Conservation (phyloP, 2,113 vertebrate genomes). For the Tympanuchus pallidicinctus region DNA sequence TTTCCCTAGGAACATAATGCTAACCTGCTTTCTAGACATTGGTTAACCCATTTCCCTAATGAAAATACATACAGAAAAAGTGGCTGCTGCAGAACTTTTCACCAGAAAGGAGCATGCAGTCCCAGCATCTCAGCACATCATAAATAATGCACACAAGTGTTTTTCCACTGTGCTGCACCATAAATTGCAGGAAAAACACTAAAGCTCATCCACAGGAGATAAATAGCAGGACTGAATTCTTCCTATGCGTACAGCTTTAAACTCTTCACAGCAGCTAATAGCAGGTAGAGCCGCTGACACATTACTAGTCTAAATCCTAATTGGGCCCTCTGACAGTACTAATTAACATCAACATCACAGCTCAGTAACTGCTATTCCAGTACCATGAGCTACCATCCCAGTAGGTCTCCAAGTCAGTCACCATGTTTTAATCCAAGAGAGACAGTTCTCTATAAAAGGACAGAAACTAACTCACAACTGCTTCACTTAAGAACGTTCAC, state of each 20-base stretch:
- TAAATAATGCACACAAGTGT: neutral
- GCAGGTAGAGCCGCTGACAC: neutral
- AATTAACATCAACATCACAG: neutral
- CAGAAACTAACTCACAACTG: neutral
- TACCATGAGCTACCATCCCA: neutral
- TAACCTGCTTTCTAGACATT: neutral
- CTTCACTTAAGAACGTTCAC: neutral
- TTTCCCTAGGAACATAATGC: neutral
- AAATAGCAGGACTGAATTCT: neutral
- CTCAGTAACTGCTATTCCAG: neutral
- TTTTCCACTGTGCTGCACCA: neutral
- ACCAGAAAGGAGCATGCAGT: neutral
- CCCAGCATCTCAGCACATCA: neutral
- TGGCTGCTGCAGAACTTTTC: neutral
- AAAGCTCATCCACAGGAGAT: neutral
- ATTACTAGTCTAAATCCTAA: neutral
- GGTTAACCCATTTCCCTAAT: neutral
- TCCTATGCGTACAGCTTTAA: neutral
- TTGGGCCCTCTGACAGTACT: fast-evolving
- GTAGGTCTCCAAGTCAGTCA: neutral
- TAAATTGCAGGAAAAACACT: neutral
- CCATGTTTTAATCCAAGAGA: neutral
- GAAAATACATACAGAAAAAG: neutral
- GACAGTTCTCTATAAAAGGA: neutral
- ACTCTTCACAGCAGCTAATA: neutral